phyloP scores from a whole-genome alignment of 2,113 vertebrate genomes.

The Neodontobutis hainanensis region DNA sequence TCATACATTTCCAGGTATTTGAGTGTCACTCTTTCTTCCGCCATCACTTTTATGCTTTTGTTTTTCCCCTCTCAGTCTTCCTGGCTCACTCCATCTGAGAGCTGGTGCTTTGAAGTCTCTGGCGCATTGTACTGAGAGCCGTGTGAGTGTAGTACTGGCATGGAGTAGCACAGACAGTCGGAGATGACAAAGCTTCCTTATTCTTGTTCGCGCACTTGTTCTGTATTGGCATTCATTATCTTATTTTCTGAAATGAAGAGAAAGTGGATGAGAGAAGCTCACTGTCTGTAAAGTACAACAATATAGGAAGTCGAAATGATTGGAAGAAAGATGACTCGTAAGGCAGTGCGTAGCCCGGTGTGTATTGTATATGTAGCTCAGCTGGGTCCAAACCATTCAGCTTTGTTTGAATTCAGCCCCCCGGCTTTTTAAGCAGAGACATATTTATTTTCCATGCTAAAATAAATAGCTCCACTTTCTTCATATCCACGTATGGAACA shows the following conservation, averaged over 20 bases:
- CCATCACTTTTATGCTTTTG: slow-evolving; percentile 25
- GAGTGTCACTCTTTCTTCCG: slow-evolving; percentile 16
- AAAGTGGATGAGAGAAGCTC: slow-evolving; percentile 23
- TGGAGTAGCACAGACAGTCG: slow-evolving; percentile 50
- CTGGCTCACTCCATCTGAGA: slow-evolving; percentile 15
- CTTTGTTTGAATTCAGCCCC: slow-evolving; percentile 58
- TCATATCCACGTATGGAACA: slow-evolving; percentile 57
- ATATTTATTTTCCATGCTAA: slow-evolving; percentile 65
- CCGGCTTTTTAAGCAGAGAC: slow-evolving; percentile 38
- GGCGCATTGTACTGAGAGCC: slow-evolving; percentile 59
- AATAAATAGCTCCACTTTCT: slow-evolving; percentile 68
- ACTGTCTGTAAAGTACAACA: slow-evolving; percentile 13
- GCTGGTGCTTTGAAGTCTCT: slow-evolving; percentile 62
- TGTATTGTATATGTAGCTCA: slow-evolving; percentile 40
- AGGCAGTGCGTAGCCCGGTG: not conserved
- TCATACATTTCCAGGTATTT: slow-evolving; percentile 32
- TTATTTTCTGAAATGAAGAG: slow-evolving; percentile 38
- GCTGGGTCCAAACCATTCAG: slow-evolving; percentile 48
- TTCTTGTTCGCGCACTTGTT: slow-evolving; percentile 45
- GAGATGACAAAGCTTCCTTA: slow-evolving; percentile 55
- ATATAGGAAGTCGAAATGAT: slow-evolving; percentile 25
- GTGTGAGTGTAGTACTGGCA: slow-evolving; percentile 43
- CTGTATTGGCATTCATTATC: slow-evolving; percentile 55
- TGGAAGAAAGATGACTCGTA: slow-evolving; percentile 1
- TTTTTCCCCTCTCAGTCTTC: slow-evolving; percentile 24